phyloP scores from a whole-genome alignment of 1,140 invertebrate species.

The Thaumatotibia leucotreta region DNA sequence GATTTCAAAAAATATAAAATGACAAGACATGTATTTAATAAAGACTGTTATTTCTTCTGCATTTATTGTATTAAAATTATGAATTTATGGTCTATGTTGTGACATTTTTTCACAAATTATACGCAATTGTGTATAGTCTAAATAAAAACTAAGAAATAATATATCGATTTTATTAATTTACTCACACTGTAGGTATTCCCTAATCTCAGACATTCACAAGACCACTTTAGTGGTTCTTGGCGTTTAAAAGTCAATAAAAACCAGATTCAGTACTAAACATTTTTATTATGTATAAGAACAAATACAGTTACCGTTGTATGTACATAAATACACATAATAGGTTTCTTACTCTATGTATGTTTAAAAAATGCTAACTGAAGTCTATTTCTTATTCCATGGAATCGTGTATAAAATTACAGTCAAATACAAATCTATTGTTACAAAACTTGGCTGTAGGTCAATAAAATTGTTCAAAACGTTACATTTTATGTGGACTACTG shows the following conservation, averaged over 20 bases:
- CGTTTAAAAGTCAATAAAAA: too few relatives aligned
- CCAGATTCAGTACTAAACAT: not conserved
- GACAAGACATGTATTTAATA: not conserved
- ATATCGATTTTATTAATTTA: not conserved
- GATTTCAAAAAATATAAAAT: not conserved
- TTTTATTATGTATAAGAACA: constrained; percentile 14
- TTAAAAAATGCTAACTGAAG: constrained; percentile 8
- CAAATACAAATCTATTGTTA: not conserved
- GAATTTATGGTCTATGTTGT: not conserved
- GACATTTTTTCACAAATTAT: constrained; percentile 3
- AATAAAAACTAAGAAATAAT: not conserved
- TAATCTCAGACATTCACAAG: too few relatives aligned
- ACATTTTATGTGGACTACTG: constrained; percentile 1
- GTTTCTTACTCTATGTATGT: not conserved
- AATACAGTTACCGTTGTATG: constrained; percentile 3
- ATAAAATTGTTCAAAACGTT: not conserved
- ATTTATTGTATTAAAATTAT: constrained; percentile 11
- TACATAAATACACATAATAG: constrained; percentile 1
- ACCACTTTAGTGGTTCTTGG: too few relatives aligned
- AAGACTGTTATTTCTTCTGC: constrained; percentile 2
- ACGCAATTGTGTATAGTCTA: constrained; percentile 11
- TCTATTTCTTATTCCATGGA: not conserved
- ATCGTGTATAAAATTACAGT: constrained; percentile 1
- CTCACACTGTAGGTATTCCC: not conserved
- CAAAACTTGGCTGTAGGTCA: not conserved